A percentile compares a stretch with the other conserved stretches of the same genome.
Conservation (phyloP, 1,140 invertebrate species). For the Teleopsis dalmanni region DNA sequence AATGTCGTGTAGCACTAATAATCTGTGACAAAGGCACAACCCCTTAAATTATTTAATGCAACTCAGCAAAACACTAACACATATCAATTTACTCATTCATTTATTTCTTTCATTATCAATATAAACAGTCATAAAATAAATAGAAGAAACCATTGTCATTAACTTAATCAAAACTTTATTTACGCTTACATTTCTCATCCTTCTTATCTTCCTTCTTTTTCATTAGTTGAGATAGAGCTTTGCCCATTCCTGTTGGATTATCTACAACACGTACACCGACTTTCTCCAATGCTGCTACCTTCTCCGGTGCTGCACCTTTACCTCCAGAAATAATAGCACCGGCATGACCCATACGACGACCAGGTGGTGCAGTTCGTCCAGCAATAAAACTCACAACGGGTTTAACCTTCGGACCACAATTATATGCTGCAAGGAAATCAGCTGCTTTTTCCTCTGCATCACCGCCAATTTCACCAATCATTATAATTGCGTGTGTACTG, state of each 20-base stretch:
- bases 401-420: conserved; percentile 80
- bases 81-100: too few species aligned
- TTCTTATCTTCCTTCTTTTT: too few species aligned
- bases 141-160: too few species aligned
- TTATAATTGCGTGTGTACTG: conserved; percentile 89
- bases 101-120: too few species aligned
- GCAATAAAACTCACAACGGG: conserved; percentile 98
- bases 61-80: too few species aligned
- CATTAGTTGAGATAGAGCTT: conserved; percentile 77
- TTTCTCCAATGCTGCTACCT: conserved; percentile 89
- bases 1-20: too few species aligned
- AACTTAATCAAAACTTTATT: too few species aligned
- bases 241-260: conserved; percentile 92
- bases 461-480: conserved; percentile 99
- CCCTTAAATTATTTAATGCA: too few species aligned
- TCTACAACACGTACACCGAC: conserved; percentile 84
- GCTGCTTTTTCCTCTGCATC: conserved; percentile 94
- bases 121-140: too few species aligned
- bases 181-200: too few species aligned
- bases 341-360: conserved; percentile 98
- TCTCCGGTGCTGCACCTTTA: conserved; percentile 94
- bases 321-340: conserved; percentile 99
- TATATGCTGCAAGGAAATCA: conserved; percentile 84
- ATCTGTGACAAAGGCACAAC: too few species aligned
- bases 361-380: conserved; percentile 93